phyloP scores from a whole-genome alignment of 23 tunicate species.

The Botrylloides violaceus region DNA sequence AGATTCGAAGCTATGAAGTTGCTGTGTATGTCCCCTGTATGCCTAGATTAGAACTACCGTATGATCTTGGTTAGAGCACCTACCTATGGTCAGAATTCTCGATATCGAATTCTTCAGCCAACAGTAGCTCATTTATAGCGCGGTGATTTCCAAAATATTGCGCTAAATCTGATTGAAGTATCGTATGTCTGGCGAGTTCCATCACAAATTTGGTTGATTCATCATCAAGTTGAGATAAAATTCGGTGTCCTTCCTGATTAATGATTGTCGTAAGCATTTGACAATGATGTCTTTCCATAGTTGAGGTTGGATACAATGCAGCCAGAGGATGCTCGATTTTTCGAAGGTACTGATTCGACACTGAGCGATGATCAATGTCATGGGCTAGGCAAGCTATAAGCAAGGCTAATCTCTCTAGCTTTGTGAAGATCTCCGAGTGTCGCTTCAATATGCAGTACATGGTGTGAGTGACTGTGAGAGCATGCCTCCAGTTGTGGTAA shows the following conservation, averaged over 20 bases:
- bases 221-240: conserved; percentile 14
- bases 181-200: conserved; percentile 23
- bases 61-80: too few species aligned
- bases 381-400: conserved; percentile 58
- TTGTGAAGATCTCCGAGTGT: conserved; percentile 30
- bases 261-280: conserved; percentile 33
- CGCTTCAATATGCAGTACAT: conserved; percentile 67
- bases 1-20: too few species aligned
- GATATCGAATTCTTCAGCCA: conserved; percentile 33
- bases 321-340: conserved; percentile 42
- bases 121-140: conserved; percentile 24
- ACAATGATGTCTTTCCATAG: conserved; percentile 74
- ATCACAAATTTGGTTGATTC: conserved; percentile 25
- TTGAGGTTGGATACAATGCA: conserved; percentile 52
- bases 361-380: conserved; percentile 69
- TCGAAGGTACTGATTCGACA: conserved; percentile 56
- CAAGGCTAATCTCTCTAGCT: conserved; percentile 35
- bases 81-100: conserved; percentile 41
- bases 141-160: conserved; percentile 50
- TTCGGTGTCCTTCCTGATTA: conserved; percentile 24
- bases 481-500: conserved; percentile 86
- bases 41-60: too few species aligned
- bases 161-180: conserved; percentile 64
- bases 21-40: too few species aligned
- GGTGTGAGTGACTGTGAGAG: conserved; percentile 66